Conservation (phyloP, 2,113 vertebrate genomes). For the Smithornis capensis region DNA sequence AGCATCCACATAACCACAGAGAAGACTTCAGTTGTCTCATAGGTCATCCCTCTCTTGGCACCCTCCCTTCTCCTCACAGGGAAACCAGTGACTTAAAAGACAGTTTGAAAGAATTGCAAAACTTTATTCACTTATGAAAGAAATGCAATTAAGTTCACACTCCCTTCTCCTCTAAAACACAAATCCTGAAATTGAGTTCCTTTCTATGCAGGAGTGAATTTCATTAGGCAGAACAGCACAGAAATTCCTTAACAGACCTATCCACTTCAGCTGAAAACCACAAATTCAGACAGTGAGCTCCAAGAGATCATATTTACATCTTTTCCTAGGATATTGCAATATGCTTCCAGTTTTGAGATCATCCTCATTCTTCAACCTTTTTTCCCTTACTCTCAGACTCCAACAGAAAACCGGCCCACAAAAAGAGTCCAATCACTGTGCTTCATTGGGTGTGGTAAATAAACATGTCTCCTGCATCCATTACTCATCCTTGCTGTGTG, state of each 20-base stretch:
- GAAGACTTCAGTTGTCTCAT: background rate
- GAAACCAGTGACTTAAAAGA: background rate
- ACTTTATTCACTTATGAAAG: background rate
- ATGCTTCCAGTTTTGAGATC: background rate
- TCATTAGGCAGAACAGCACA: background rate
- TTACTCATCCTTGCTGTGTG: conserved; percentile 50
- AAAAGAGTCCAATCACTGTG: background rate
- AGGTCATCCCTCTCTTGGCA: background rate
- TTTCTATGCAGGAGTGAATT: background rate
- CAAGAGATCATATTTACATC: background rate
- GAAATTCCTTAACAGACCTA: background rate
- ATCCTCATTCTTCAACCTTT: background rate
- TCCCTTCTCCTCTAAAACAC: background rate
- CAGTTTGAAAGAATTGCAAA: background rate
- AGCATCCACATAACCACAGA: background rate
- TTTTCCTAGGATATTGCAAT: background rate
- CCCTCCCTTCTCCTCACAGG: background rate
- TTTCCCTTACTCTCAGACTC: background rate
- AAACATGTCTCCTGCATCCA: conserved; percentile 38
- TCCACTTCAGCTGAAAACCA: background rate
- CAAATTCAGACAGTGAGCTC: background rate
- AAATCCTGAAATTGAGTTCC: background rate
- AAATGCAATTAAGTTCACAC: background rate
- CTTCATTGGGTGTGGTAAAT: conserved; percentile 14
- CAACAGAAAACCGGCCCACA: background rate